phyloP scores from a whole-genome alignment of 2,113 vertebrate species.

The Caretta caretta region DNA sequence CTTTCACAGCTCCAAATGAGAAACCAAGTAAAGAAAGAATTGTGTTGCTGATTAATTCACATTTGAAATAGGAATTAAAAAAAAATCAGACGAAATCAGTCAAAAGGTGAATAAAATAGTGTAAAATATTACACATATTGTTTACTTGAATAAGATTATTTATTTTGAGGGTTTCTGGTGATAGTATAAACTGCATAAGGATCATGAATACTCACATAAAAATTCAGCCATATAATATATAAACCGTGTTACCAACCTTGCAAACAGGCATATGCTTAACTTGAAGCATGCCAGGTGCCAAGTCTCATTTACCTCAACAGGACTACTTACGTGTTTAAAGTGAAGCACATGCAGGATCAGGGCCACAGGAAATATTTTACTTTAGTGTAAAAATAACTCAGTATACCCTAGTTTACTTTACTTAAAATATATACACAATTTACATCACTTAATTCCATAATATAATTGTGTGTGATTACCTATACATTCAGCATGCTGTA shows the following conservation, averaged over 20 bases:
- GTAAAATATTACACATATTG: background rate
- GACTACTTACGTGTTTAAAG: background rate
- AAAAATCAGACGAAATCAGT: background rate
- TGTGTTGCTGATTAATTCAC: background rate
- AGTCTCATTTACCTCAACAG: background rate
- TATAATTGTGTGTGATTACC: background rate
- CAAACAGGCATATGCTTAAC: accelerated
- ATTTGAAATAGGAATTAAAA: background rate
- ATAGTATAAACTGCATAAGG: background rate
- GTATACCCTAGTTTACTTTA: accelerated
- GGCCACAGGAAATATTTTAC: accelerated
- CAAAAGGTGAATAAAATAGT: background rate
- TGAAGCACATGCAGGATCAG: background rate
- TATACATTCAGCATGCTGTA: accelerated
- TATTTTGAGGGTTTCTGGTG: background rate
- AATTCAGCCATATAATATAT: background rate
- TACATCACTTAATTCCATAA: background rate
- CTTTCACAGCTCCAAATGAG: background rate
- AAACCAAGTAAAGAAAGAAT: background rate
- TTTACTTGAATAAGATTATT: background rate
- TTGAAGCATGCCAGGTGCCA: accelerated
- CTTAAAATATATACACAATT: accelerated
- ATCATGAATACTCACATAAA: accelerated
- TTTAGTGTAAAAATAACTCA: accelerated
- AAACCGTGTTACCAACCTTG: background rate